Percentiles rank a stretch among this genome's conserved stretches.
These are phyloP conservation scores for Phalloptychus januarius DNA, from an alignment of 2,797 vertebrate genomes.

Conservation along the genomic window DNA sequence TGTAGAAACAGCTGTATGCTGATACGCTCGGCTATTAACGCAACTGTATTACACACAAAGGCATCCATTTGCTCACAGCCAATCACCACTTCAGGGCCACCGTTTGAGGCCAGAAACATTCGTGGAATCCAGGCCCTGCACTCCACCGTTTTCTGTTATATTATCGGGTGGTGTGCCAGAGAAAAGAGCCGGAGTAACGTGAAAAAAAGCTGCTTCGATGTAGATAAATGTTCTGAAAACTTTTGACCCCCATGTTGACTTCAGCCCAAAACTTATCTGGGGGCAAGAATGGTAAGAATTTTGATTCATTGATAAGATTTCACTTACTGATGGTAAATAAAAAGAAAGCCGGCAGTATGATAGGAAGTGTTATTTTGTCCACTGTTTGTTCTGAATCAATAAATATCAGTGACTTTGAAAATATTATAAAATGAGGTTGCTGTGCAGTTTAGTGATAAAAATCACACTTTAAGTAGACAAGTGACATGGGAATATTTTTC, in stretches of 20 bases:
- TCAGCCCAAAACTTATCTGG: constrained; percentile 14
- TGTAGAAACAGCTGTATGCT: constrained; percentile 53
- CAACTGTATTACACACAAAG: constrained; percentile 46
- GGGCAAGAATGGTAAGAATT: constrained; percentile 9
- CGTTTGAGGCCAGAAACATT: constrained; percentile 38
- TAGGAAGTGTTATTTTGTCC: no score
- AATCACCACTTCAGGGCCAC: constrained; percentile 41
- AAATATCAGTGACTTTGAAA: no score
- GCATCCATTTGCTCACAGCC: constrained; percentile 41
- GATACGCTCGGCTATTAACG: constrained; percentile 58
- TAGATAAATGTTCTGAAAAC: constrained; percentile 32
- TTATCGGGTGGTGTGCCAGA: not conserved
- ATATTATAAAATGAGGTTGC: no score
- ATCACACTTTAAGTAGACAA: no score
- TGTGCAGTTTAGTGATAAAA: no score
- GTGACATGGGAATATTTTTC: no score
- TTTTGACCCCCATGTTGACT: constrained; percentile 26
- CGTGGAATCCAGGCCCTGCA: constrained; percentile 37
- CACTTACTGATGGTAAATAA: no score
- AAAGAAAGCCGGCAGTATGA: no score
- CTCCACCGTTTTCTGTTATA: constrained; percentile 14
- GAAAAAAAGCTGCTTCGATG: constrained; percentile 3
- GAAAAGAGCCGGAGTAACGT: constrained; percentile 15
- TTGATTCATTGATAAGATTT: no score
- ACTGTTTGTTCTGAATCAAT: no score